Evolutionary conservation across 2,113 vertebrate species (phyloP), one percentile per base, ranked within the genome.

Genomic region (Epinephelus cyanopodus): DNA sequence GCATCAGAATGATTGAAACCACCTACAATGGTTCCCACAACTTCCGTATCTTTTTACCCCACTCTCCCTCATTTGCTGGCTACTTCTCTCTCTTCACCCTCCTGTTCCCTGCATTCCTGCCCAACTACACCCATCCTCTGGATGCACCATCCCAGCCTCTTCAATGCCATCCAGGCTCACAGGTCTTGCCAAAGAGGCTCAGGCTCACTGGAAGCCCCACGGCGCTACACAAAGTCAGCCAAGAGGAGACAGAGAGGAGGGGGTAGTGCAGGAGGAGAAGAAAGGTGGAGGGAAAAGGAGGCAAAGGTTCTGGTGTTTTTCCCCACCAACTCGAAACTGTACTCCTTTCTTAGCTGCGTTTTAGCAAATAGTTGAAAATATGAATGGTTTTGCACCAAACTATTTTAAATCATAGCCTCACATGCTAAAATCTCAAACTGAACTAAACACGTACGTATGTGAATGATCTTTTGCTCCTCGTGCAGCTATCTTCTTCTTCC

Each of bases 1-100:
- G 92, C 90, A 80, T 90, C 87, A 87, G 79, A 87, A 86, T 87
- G 90, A 92, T 87, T 94, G 91, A 94, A 93, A 88, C 92, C 87
- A 92, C 89, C 91, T 91, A 92, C 91, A 92, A 93, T 90, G 89
- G 84, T 88, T 92, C 84, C 76, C 79, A 69, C 85, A 90, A 91
- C 84, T 84, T 92, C 71, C 63, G 71, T 25, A 27, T 87, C 83
- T 62, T 50, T 79, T 27, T 64, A 57, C 58, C 62, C 53, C 77
- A 29, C 70, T 69, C 60, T 77, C 52, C 14, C 61, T 71, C 62
- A 18, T 80, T 79, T 50, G 14, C 70, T 0, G 23, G 72, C 58
- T 25, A 54, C 62, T 39, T 27, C 76, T 65, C 64, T 79, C 77
- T 69, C 77, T 47, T 29, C 74, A 27, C 70, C 74, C 29, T 64